Evolutionary conservation across 2,888 invertebrate species (phyloP).

Genomic region (Tachina lurida): DNA sequence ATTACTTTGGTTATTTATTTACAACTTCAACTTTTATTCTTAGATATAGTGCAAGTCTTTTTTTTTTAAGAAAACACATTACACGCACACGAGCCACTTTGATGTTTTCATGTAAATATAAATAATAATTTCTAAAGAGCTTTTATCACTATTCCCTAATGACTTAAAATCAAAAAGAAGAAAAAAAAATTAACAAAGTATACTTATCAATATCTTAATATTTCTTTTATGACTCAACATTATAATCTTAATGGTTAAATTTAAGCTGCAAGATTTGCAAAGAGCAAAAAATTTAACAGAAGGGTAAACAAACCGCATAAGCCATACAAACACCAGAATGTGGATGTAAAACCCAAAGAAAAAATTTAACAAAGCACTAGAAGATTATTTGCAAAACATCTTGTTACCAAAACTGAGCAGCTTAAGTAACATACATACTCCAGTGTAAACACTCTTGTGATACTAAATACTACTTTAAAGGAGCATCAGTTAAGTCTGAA

Average conservation of each 20-base stretch:
- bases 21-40: too few relatives aligned
- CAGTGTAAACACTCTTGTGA: conserved; percentile 3
- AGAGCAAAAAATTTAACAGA: background rate
- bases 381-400: conserved; percentile 65
- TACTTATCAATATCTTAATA: conserved; percentile 51
- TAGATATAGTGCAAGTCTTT: background rate
- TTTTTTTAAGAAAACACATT: background rate
- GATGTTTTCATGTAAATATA: conserved; percentile 17
- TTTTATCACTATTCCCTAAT: conserved; percentile 56
- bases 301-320: conserved; percentile 54
- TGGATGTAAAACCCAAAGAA: conserved; percentile 13
- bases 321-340: conserved; percentile 33
- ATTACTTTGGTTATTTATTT: too few relatives aligned
- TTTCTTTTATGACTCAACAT: conserved; percentile 54
- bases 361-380: conserved; percentile 35
- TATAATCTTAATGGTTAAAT: conserved; percentile 62
- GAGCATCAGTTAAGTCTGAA: conserved; percentile 1
- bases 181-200: background rate
- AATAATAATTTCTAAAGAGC: conserved; percentile 18
- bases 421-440: conserved; percentile 46
- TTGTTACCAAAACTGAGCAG: conserved; percentile 66
- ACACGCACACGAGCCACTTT: conserved; percentile 23
- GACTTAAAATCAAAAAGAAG: conserved; percentile 11
- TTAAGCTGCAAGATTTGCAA: conserved; percentile 25
- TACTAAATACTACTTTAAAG: conserved; percentile 7